phyloP scores from a whole-genome alignment of 37 sponge, comb jelly and placozoan species.

The Aplysina aerophoba region DNA sequence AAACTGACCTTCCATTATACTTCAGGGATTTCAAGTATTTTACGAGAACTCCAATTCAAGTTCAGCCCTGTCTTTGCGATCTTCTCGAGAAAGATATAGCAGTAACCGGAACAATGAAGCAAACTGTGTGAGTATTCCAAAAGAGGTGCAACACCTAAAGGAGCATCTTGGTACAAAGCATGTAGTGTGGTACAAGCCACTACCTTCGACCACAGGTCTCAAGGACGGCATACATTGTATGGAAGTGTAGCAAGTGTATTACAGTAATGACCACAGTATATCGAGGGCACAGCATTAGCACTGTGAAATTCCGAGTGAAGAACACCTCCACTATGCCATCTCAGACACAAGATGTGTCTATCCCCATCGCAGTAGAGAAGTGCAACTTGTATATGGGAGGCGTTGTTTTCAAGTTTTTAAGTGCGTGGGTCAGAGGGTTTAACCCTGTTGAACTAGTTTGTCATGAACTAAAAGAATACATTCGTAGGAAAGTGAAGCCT shows the following conservation, averaged over 20 bases:
- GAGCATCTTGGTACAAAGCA: background rate
- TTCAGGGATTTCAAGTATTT: background rate
- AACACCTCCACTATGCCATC: background rate
- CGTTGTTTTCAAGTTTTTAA: too few relatives aligned
- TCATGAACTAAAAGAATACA: too few relatives aligned
- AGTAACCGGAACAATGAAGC: background rate
- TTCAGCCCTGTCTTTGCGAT: background rate
- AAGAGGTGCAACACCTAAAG: background rate
- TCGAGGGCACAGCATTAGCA: background rate
- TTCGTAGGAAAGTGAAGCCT: too few relatives aligned
- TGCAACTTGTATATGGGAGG: background rate
- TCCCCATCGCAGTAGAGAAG: background rate
- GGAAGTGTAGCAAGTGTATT: background rate
- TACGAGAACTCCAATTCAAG: background rate
- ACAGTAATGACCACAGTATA: background rate
- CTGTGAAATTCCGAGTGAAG: background rate
- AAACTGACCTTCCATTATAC: background rate
- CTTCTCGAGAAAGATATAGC: background rate
- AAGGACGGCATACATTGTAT: background rate
- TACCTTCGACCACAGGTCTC: background rate
- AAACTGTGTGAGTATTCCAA: background rate
- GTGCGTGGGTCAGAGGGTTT: too few relatives aligned
- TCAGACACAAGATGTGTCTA: background rate
- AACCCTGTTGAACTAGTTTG: too few relatives aligned
- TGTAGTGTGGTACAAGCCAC: background rate